phyloP scores from a whole-genome alignment of 2,888 invertebrate genomes.

The Antheraea yamamai region DNA sequence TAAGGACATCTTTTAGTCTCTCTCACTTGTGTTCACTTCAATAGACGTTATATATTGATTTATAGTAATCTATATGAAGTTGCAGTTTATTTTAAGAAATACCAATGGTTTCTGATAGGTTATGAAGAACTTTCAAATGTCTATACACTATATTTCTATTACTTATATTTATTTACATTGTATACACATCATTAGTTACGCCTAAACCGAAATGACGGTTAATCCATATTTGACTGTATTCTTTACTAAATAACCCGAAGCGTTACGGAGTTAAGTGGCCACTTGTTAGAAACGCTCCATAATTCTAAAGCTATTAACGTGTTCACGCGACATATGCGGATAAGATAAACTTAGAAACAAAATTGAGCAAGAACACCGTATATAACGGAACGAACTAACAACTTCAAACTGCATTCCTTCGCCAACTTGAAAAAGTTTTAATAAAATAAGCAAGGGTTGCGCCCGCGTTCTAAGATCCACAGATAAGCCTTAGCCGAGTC shows the following conservation, averaged over 20 bases:
- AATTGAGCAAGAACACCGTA: conserved; percentile 44
- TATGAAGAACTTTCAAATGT: not conserved
- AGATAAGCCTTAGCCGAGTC: conserved; percentile 66
- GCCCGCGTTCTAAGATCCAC: conserved; percentile 62
- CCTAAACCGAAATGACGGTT: conserved; percentile 10
- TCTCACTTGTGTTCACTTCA: not conserved
- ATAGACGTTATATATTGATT: not conserved
- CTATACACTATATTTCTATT: too few relatives aligned
- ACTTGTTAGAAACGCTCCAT: conserved; percentile 34
- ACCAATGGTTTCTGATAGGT: not conserved
- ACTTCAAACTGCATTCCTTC: conserved; percentile 41
- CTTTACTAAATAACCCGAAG: conserved; percentile 30
- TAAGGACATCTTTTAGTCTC: not conserved
- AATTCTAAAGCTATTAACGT: conserved; percentile 32
- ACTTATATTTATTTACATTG: not conserved
- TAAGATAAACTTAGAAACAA: conserved; percentile 31
- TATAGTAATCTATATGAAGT: too few relatives aligned
- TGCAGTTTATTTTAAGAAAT: not conserved
- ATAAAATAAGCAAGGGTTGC: conserved; percentile 53
- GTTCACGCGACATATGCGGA: conserved; percentile 30
- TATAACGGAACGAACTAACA: conserved; percentile 33
- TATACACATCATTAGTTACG: not conserved
- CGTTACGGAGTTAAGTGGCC: conserved; percentile 33
- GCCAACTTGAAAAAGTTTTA: conserved; percentile 30
- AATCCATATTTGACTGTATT: conserved; percentile 33